These are phyloP conservation scores for Salmo trutta DNA, from an alignment of 2,797 vertebrate species.

Conservation along the genomic window DNA sequence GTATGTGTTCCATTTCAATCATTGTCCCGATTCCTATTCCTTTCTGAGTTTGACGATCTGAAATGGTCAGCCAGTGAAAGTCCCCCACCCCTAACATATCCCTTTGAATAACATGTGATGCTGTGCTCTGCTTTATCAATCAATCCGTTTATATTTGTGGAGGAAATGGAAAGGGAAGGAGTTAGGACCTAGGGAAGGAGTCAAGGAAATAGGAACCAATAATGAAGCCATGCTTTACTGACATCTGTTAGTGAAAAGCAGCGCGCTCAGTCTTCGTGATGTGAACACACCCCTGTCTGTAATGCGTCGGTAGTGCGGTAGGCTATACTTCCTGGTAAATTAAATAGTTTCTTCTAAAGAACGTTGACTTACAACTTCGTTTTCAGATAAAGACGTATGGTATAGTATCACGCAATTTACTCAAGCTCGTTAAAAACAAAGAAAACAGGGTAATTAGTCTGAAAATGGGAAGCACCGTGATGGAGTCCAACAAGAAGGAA, in stretches of 20 bases:
- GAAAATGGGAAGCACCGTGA: slow-evolving; percentile 79
- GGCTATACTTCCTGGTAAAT: slow-evolving; percentile 66
- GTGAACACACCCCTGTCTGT: not conserved
- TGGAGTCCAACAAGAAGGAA: slow-evolving; percentile 68
- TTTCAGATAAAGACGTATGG: slow-evolving; percentile 9
- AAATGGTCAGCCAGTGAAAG: not conserved
- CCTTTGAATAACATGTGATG: not conserved
- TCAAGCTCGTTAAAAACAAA: slow-evolving; percentile 8
- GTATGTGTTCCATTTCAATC: not conserved
- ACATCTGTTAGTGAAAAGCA: slow-evolving; percentile 31
- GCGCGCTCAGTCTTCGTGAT: slow-evolving; percentile 4
- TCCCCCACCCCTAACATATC: not conserved
- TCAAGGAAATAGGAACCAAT: not conserved
- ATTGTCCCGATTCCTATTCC: not conserved
- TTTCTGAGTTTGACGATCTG: not conserved
- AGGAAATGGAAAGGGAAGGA: not conserved
- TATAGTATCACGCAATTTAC: not conserved
- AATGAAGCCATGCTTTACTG: not conserved
- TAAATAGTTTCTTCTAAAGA: slow-evolving; percentile 36
- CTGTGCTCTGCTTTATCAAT: not conserved
- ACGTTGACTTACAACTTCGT: slow-evolving; percentile 20
- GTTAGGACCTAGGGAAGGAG: not conserved
- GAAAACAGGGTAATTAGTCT: not conserved
- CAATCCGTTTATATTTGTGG: not conserved
- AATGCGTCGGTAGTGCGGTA: not conserved